phyloP scores from a whole-genome alignment of 2,797 vertebrate genomes.

The Cetoscarus ocellatus region DNA sequence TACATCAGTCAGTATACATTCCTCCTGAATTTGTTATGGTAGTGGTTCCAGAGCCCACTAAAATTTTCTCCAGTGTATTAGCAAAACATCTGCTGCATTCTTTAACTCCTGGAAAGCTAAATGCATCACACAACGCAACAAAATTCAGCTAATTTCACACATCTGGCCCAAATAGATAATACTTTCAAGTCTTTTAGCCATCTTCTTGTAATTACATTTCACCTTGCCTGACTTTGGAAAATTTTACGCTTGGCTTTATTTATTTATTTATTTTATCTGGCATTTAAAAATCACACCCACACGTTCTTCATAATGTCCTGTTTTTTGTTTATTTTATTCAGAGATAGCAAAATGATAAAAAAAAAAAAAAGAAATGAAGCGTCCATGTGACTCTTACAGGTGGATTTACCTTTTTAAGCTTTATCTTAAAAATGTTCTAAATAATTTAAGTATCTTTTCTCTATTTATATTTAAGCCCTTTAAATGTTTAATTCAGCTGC shows the following conservation, averaged over 20 bases:
- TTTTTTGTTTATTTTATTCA: slow-evolving; percentile 6
- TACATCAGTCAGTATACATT: slow-evolving; percentile 3
- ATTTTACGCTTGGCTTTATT: background rate
- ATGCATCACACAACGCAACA: background rate
- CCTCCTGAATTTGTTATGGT: slow-evolving; percentile 2
- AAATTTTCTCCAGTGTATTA: slow-evolving; percentile 12
- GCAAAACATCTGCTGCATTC: slow-evolving; percentile 6
- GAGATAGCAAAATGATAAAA: background rate
- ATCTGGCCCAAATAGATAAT: background rate
- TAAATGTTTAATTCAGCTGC: background rate
- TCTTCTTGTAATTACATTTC: background rate
- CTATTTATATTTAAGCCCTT: slow-evolving; percentile 5
- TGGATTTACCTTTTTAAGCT: slow-evolving; percentile 16
- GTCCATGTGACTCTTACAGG: slow-evolving; percentile 18
- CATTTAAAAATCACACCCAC: slow-evolving; percentile 35
- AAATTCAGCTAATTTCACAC: slow-evolving; percentile 12
- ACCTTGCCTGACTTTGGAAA: slow-evolving; percentile 13
- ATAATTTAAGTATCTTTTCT: background rate
- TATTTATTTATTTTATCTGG: background rate
- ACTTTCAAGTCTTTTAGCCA: background rate
- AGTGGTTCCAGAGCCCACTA: slow-evolving; percentile 2
- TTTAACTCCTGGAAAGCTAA: slow-evolving; percentile 15
- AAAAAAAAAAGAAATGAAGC: background rate
- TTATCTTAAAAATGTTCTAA: background rate
- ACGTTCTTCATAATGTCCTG: background rate